Conservation (phyloP, 2,113 vertebrate genomes). For the Crotalus viridis region DNA sequence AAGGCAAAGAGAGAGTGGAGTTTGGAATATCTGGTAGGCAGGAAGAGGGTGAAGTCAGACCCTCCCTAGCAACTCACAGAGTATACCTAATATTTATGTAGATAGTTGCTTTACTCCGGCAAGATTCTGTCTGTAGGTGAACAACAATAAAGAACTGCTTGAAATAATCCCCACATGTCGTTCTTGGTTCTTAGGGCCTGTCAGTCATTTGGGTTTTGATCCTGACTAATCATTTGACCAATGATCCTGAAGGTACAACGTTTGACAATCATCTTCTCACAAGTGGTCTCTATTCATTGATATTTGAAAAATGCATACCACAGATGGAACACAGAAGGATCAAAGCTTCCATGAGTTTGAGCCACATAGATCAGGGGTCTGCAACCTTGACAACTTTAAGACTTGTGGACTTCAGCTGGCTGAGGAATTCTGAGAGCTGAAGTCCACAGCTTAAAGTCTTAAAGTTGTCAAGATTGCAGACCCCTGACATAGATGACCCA, state of each 20-base stretch:
- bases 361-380: neutral
- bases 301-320: neutral
- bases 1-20: neutral
- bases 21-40: neutral
- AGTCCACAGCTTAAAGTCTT: too few relatives aligned
- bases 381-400: too few relatives aligned
- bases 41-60: neutral
- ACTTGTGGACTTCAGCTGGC: too few relatives aligned
- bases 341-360: neutral
- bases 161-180: neutral
- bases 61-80: neutral
- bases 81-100: neutral
- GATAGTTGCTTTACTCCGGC: neutral
- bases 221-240: neutral
- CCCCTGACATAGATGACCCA: neutral
- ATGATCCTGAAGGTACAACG: neutral
- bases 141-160: neutral
- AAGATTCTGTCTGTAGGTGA: neutral
- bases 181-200: neutral
- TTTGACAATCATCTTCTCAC: neutral
- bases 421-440: too few relatives aligned
- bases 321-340: neutral
- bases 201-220: neutral
- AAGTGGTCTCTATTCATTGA: neutral
- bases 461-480: too few relatives aligned